phyloP scores from a whole-genome alignment of 2,113 vertebrate genomes.

The Emberiza fucata region DNA sequence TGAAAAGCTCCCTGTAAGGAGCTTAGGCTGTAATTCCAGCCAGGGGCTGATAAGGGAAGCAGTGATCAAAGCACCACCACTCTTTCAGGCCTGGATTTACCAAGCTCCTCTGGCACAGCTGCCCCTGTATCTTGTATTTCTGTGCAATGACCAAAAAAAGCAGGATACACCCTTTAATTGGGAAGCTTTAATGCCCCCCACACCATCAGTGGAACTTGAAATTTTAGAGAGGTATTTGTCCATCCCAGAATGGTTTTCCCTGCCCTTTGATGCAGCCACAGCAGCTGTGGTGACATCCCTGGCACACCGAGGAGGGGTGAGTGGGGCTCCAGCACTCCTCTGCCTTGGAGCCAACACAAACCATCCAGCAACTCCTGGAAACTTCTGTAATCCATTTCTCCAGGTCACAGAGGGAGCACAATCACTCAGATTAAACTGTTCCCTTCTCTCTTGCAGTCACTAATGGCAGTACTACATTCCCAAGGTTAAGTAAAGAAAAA shows the following conservation, averaged over 20 bases:
- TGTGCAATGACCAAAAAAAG: neutral
- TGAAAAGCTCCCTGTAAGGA: neutral
- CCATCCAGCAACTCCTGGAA: neutral
- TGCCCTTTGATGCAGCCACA: fast-evolving
- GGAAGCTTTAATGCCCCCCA: fast-evolving
- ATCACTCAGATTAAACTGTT: neutral
- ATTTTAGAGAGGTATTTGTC: neutral
- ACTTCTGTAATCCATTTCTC: neutral
- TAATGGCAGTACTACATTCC: neutral
- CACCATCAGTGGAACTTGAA: neutral
- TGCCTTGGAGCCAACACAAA: neutral
- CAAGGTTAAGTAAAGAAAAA: neutral
- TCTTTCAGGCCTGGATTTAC: neutral
- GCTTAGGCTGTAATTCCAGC: constrained; percentile 18
- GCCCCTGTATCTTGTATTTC: neutral
- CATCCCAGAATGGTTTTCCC: neutral
- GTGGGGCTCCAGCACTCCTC: neutral
- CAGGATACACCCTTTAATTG: fast-evolving
- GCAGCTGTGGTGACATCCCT: neutral
- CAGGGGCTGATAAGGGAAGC: neutral
- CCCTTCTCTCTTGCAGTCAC: neutral
- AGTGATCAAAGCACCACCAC: neutral
- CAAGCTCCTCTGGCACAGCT: neutral
- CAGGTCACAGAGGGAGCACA: neutral
- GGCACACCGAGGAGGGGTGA: fast-evolving